These are phyloP conservation scores for Camponotus vicinus DNA, from an alignment of 1,140 invertebrate genomes.

Conservation along the genomic window DNA sequence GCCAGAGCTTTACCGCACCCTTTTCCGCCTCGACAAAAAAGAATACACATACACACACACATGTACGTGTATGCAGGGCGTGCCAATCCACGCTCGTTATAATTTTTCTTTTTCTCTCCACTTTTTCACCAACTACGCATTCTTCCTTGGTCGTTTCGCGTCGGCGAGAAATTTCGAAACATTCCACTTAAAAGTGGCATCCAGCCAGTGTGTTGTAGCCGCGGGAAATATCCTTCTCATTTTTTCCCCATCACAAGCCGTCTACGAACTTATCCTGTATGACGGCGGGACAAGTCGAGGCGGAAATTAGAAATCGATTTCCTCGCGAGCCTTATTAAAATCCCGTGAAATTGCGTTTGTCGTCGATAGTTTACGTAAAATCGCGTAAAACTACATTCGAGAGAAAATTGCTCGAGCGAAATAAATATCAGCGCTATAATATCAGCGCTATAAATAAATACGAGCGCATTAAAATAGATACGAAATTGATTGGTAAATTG, in stretches of 20 bases:
- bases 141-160: conserved; percentile 3
- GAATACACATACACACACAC: not conserved
- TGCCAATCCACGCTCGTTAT: not conserved
- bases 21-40: not conserved
- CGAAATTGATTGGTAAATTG: not conserved
- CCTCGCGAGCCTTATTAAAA: conserved; percentile 7
- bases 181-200: conserved; percentile 36
- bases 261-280: not conserved
- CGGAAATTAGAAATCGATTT: conserved; percentile 44
- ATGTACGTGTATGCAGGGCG: no score
- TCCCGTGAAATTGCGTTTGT: not conserved
- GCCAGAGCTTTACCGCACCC: conserved; percentile 25
- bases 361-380: not conserved
- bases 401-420: not conserved
- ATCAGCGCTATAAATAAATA: not conserved
- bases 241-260: not conserved
- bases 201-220: not conserved
- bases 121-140: not conserved
- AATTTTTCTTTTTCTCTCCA: not conserved
- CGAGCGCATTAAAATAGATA: no score
- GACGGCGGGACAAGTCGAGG: not conserved
- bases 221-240: not conserved
- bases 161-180: conserved; percentile 42
- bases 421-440: not conserved
- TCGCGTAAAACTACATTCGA: not conserved